Base-by-base conservation (phyloP, 2,113 vertebrate species). In the Melanerpes formicivorus region DNA sequence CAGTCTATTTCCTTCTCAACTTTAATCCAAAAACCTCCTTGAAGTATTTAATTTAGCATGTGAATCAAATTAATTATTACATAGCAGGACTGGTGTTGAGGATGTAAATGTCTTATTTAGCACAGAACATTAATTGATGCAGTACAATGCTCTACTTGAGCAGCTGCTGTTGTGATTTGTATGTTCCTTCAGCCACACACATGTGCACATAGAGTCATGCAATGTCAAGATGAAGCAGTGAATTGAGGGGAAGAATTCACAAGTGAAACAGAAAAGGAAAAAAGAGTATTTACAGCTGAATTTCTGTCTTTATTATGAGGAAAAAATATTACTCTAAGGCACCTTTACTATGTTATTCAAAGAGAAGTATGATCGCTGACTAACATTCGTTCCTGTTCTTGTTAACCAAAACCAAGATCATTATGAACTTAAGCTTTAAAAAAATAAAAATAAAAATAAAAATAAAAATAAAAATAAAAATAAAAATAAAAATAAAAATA, bases 61-160 rank as follows among this genome's bases (percentile, higher is more conserved):
- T 95, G 92, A 97, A 97, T 97, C 59, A 93, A 95, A 97, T 97
- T 95, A 97, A 97, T 98, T 97, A 97, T 98, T 97, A 97, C 95
- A 82, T 90, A 97, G 92, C 59, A 81, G 93, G 84, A 73, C 60
- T 97, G 76, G 80, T 95, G 65, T 91, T 72, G 92, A 93, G 71
- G 87, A 92, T 83, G 74, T 84, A 88, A 77, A 90, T 84, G 96
- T 96, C 75, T 96, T 93, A 92, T 95, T 96, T 94, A 96, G 73
- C 59, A 63, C 76, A 83, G 73, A 86, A 50, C 54, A 77, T 94
- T 97, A 96, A 95, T 92, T 95, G 72, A 93, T 82, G 65, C 91
- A 75, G 71, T 52, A 72, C 52, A 93, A 82, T 88, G 18, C 50
- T 94, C 46, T 89, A 84, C 87, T 79, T 91, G 85, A 95, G 92